phyloP scores from a whole-genome alignment of 1,140 invertebrate species.

The Sogatella furcifera region DNA sequence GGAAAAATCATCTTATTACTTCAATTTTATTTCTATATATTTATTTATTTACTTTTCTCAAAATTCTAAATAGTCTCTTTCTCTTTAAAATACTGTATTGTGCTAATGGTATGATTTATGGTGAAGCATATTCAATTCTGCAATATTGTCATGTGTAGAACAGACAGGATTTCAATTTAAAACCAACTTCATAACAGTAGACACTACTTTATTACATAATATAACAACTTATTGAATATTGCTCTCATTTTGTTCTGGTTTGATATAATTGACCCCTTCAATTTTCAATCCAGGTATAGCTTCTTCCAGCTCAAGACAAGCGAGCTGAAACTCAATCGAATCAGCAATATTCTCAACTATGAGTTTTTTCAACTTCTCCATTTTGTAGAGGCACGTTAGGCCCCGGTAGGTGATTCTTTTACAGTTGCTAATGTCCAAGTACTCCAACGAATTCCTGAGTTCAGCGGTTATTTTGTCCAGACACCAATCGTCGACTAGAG shows the following conservation, averaged over 20 bases:
- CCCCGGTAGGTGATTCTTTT: slow-evolving; percentile 49
- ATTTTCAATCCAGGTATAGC: slow-evolving; percentile 31
- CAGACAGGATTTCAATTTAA: no score
- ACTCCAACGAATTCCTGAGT: slow-evolving; percentile 47
- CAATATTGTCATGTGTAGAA: no score
- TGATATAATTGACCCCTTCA: slow-evolving; percentile 19
- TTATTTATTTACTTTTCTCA: no score
- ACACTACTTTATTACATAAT: no score
- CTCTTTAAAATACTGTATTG: no score
- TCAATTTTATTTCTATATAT: no score
- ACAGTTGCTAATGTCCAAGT: slow-evolving; percentile 63
- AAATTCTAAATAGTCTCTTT: no score
- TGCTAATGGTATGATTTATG: no score
- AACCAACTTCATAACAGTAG: no score
- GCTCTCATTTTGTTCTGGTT: not conserved
- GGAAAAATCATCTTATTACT: no score
- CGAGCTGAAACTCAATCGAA: slow-evolving; percentile 41
- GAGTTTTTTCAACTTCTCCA: slow-evolving; percentile 42
- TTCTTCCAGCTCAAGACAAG: slow-evolving; percentile 45
- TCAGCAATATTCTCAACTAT: slow-evolving; percentile 38
- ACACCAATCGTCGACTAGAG: slow-evolving; percentile 63
- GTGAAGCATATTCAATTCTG: no score
- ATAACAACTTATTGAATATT: no score
- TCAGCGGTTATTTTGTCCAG: slow-evolving; percentile 49
- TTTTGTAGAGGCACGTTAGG: slow-evolving; percentile 49